Percentiles rank a stretch among this genome's conserved stretches.
phyloP scores from a whole-genome alignment of 2,113 vertebrate genomes.

The Rhipidura dahli region DNA sequence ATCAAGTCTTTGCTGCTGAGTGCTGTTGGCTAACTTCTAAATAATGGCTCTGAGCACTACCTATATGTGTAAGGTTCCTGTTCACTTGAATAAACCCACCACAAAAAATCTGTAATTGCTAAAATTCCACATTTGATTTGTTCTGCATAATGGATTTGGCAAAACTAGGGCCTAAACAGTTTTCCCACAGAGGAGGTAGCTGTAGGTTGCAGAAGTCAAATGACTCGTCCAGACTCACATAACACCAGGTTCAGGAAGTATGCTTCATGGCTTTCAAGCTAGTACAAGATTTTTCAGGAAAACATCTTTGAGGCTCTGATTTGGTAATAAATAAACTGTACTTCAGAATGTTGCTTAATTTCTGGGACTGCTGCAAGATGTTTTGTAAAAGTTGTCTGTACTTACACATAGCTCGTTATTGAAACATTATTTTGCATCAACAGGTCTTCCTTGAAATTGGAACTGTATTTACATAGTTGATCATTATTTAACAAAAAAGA shows the following conservation, averaged over 20 bases:
- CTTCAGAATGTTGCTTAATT: background rate
- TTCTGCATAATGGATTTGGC: background rate
- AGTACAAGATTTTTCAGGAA: background rate
- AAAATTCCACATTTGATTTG: background rate
- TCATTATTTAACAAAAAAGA: background rate
- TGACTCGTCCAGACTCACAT: background rate
- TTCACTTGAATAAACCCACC: background rate
- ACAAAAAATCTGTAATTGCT: background rate
- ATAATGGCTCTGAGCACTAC: background rate
- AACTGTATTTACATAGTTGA: background rate
- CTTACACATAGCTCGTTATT: background rate
- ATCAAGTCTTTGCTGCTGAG: background rate
- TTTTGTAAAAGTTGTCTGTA: background rate
- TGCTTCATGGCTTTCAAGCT: background rate
- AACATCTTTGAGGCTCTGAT: background rate
- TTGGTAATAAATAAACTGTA: background rate
- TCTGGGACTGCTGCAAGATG: background rate
- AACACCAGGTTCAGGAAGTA: background rate
- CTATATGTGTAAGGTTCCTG: background rate
- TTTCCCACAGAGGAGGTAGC: background rate
- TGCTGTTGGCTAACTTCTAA: background rate
- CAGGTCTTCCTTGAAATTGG: background rate
- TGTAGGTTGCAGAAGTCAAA: background rate
- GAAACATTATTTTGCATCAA: background rate
- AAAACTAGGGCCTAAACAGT: background rate